Percentiles rank a stretch among this genome's conserved stretches.
Conservation (phyloP, 2,113 vertebrate species). For the Procavia capensis region DNA sequence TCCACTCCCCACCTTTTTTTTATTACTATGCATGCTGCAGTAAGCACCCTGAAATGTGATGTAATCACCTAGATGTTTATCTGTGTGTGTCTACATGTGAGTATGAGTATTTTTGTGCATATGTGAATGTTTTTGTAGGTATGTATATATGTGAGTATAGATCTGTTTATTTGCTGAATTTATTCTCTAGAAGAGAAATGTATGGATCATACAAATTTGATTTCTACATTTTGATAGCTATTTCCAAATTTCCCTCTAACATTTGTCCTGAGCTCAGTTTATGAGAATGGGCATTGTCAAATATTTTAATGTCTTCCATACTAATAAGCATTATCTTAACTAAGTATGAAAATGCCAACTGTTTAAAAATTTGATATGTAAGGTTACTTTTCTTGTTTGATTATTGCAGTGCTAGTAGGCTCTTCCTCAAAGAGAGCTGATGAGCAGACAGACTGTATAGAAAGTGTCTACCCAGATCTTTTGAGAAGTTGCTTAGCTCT, state of each 20-base stretch:
- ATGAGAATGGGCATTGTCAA: background rate
- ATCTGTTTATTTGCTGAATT: constrained; percentile 22
- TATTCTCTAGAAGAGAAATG: constrained; percentile 28
- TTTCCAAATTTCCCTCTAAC: background rate
- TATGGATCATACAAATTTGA: background rate
- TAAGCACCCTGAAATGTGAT: background rate
- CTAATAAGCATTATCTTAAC: background rate
- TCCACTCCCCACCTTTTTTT: background rate
- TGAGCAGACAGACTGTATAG: background rate
- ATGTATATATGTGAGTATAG: background rate
- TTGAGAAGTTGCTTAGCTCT: background rate
- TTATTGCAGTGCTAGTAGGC: background rate
- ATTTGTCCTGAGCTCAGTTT: background rate
- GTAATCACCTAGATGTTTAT: background rate
- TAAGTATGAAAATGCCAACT: background rate
- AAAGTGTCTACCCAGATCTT: background rate
- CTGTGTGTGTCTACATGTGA: background rate
- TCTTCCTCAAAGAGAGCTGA: background rate
- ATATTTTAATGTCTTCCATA: background rate
- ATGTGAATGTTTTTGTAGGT: background rate
- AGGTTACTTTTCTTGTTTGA: background rate
- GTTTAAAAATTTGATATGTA: background rate
- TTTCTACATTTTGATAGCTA: background rate
- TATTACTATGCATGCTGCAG: background rate
- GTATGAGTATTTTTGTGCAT: background rate